A percentile compares a stretch with the other conserved stretches of the same genome.
Evolutionary conservation across 2,888 invertebrate species (phyloP).

Genomic region (Tachystola acroxantha): DNA sequence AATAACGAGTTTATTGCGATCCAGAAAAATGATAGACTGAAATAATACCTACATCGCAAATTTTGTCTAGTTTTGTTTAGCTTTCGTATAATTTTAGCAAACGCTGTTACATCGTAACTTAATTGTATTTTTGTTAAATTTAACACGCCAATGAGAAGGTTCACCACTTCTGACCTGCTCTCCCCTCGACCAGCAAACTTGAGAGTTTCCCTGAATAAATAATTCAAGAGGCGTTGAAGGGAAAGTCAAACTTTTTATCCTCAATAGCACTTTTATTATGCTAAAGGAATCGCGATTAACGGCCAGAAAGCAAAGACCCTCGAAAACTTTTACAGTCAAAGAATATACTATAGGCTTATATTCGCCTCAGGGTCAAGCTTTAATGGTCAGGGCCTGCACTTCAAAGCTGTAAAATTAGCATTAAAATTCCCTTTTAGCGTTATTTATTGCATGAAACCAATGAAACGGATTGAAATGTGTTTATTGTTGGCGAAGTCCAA

Average conservation of each 20-base stretch:
- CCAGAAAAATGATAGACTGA: no score
- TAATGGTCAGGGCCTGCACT: not conserved
- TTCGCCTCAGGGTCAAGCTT: not conserved
- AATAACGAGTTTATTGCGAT: no score
- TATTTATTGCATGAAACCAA: conserved; percentile 8
- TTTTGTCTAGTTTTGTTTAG: no score
- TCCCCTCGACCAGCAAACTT: conserved; percentile 34
- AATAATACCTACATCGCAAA: no score
- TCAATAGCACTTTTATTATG: conserved; percentile 43
- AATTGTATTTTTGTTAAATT: no score
- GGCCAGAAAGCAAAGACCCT: conserved; percentile 25
- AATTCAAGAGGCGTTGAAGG: conserved; percentile 46
- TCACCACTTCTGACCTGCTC: not conserved
- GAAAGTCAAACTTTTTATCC: conserved; percentile 46
- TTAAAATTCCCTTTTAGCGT: conserved; percentile 7
- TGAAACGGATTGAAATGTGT: conserved; percentile 1
- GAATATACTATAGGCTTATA: conserved; percentile 11
- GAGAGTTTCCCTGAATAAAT: conserved; percentile 50
- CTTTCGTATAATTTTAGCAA: no score
- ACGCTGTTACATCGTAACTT: no score
- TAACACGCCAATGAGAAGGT: no score
- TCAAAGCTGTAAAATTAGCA: conserved; percentile 11
- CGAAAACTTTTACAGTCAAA: conserved; percentile 14
- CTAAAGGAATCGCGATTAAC: conserved; percentile 34
- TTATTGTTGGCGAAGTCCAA: no score